Evolutionary conservation across 2,797 vertebrate species (phyloP).

Genomic region (Falco columbarius): DNA sequence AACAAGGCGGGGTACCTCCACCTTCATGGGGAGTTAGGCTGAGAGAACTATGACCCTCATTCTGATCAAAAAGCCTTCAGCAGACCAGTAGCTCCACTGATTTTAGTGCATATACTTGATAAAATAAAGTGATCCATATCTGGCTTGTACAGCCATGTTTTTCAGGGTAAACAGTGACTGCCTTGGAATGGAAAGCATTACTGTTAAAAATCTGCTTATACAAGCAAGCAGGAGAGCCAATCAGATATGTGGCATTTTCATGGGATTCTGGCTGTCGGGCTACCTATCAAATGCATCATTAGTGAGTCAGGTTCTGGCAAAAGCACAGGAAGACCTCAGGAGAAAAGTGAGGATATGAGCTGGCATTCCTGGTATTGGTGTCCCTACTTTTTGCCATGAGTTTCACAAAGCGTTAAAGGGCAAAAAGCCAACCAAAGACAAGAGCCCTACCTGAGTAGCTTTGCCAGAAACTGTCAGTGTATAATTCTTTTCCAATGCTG

Average conservation of each 20-base stretch:
- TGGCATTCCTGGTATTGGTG: neutral
- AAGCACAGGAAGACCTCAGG: neutral
- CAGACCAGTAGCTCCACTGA: neutral
- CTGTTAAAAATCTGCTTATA: slow-evolving; percentile 57
- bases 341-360: neutral
- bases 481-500: neutral
- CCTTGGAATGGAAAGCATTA: neutral
- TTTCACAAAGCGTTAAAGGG: neutral
- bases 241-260: slow-evolving; percentile 48
- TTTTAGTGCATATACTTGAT: neutral
- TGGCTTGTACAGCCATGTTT: neutral
- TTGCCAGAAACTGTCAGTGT: neutral
- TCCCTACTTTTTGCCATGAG: neutral
- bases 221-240: neutral
- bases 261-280: slow-evolving; percentile 37
- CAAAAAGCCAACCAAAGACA: neutral
- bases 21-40: neutral
- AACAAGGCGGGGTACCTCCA: neutral
- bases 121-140: neutral
- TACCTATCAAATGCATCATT: slow-evolving; percentile 52
- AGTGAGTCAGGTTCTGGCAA: slow-evolving; percentile 60
- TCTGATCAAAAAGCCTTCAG: neutral
- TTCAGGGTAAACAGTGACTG: neutral
- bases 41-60: neutral
- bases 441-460: neutral